phyloP scores from a whole-genome alignment of 2,888 invertebrate genomes.

The Tenthredo distinguenda region DNA sequence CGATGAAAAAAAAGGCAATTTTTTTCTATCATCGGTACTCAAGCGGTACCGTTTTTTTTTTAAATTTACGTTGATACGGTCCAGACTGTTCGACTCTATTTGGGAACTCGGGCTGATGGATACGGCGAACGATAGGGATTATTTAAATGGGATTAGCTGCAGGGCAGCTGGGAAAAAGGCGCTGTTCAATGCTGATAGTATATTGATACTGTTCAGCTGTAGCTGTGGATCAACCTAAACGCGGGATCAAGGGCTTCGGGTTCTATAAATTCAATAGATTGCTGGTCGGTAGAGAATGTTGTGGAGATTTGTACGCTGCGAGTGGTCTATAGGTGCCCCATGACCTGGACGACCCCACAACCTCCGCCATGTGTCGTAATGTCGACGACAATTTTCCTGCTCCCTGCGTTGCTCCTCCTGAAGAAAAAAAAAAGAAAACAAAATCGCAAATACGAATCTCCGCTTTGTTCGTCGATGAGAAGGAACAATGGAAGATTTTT shows the following conservation, averaged over 20 bases:
- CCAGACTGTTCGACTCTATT: not conserved
- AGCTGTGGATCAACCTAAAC: not conserved
- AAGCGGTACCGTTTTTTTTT: not conserved
- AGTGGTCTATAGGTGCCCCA: conserved; percentile 79
- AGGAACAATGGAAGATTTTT: not conserved
- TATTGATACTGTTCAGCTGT: not conserved
- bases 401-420: conserved; percentile 83
- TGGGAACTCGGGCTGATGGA: not conserved
- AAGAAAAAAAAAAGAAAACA: conserved; percentile 57
- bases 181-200: not conserved
- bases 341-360: conserved; percentile 92
- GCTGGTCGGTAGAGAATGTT: conserved; percentile 74
- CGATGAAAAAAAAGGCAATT: not conserved
- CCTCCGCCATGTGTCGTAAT: conserved; percentile 88
- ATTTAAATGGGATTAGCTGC: not conserved
- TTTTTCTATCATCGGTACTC: not conserved
- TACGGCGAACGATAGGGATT: not conserved
- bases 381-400: conserved; percentile 83
- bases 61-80: not conserved
- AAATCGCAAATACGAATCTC: not conserved
- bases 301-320: conserved; percentile 74
- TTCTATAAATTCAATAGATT: conserved; percentile 63
- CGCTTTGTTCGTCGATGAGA: not conserved
- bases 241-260: not conserved
- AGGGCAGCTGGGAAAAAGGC: not conserved